A percentile compares a stretch with the other conserved stretches of the same genome.
Conservation (phyloP, 1,140 invertebrate genomes). For the Cherax quadricarinatus region DNA sequence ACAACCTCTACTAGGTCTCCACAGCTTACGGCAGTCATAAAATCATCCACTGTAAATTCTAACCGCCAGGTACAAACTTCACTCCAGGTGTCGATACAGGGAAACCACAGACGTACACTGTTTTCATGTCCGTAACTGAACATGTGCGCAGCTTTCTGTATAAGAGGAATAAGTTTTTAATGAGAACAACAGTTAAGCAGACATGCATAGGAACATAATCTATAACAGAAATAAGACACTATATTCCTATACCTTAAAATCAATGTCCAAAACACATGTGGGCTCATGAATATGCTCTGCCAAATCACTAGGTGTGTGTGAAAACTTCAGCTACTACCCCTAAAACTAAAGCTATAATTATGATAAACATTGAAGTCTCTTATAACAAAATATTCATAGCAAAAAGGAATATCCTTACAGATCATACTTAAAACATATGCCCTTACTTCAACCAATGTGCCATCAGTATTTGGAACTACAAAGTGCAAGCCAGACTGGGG, state of each 20-base stretch:
- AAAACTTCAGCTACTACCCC: no score
- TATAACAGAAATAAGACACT: no score
- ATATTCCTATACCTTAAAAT: no score
- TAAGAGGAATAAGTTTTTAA: not conserved
- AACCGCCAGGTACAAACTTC: slow-evolving; percentile 98
- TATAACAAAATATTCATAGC: no score
- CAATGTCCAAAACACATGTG: no score
- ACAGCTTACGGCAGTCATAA: slow-evolving; percentile 95
- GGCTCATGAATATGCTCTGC: no score
- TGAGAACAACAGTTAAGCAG: no score
- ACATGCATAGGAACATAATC: no score
- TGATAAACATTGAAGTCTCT: no score
- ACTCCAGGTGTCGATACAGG: slow-evolving; percentile 96
- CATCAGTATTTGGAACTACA: slow-evolving; percentile 91
- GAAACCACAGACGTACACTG: slow-evolving; percentile 96
- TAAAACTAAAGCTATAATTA: no score
- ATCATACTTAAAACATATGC: not conserved
- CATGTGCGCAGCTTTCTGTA: slow-evolving; percentile 92
- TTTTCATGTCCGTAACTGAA: slow-evolving; percentile 96
- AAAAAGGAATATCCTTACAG: not conserved
- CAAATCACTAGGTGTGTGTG: no score
- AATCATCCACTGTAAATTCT: slow-evolving; percentile 96
- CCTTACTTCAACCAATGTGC: slow-evolving; percentile 81
- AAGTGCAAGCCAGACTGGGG: slow-evolving; percentile 97
- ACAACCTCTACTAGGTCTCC: slow-evolving; percentile 95